phyloP scores from a whole-genome alignment of 2,888 invertebrate genomes.

The Zele albiditarsus region DNA sequence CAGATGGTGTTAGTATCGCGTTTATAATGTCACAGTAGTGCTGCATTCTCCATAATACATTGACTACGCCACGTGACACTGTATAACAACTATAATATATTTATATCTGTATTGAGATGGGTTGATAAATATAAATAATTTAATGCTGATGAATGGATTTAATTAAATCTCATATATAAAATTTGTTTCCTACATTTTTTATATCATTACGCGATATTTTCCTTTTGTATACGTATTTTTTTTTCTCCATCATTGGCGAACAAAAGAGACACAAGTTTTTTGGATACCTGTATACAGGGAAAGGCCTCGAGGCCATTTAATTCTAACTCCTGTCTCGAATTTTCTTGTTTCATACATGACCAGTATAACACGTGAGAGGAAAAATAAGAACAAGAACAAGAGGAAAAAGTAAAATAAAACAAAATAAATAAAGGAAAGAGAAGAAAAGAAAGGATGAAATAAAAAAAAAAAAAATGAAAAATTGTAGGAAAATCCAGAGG shows the following conservation, averaged over 20 bases:
- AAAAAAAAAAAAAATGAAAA: background rate
- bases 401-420: background rate
- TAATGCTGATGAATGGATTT: background rate
- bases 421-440: background rate
- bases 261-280: constrained; percentile 23
- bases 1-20: background rate
- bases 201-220: background rate
- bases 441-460: background rate
- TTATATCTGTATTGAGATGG: background rate
- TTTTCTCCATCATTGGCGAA: background rate
- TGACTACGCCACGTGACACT: background rate
- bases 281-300: background rate
- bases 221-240: background rate
- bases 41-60: background rate
- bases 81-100: background rate
- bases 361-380: background rate
- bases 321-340: constrained; percentile 5
- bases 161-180: background rate
- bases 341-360: background rate
- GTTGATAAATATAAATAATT: background rate
- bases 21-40: background rate
- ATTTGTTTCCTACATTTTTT: background rate
- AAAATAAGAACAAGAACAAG: background rate
- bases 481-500: background rate
- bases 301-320: constrained; percentile 19